Evolutionary conservation across 2,113 vertebrate species (phyloP), one percentile per base, ranked within the genome.

Genomic region (Cygnus buccinator): DNA sequence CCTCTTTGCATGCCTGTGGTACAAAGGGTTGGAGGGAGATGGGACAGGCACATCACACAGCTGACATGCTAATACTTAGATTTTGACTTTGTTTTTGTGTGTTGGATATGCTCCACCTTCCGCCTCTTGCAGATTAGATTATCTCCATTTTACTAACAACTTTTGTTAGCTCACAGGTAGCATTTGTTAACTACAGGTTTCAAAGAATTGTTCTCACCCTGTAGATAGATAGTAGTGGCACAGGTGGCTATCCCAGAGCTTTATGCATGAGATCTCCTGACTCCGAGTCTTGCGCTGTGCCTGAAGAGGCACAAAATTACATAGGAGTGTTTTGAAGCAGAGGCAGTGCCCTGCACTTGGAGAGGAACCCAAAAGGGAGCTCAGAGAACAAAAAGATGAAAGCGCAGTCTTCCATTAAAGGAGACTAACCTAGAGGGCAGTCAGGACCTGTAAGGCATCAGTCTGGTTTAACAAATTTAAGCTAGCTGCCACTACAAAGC

Each of bases 31-130:
- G 1, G n/a, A 63, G 43, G 4, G 23, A 16, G 6, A 15, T 0
- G 1, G 41, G 33, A 65, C 80, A 5, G 15, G 11, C 1, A 23
- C 3, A 0, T 54, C 48, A 68, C 7, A 13, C n/a, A 57, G 44
- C 10, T 4, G 0, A 2, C 0, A 1, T 11, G 39, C 14, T 48
- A 29, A 58, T 46, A 33, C 25, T 63, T 46, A 19, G 17, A 55
- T 75, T 83, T 63, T 72, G 35, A 87, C 13, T 52, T 52, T 52
- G 48, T 25, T 22, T 52, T 25, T 52, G 23, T 52, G n/a, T 35
- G 31, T 46, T 84, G 41, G 43, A 68, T 68, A 18, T 16, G 22
- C 28, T 70, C 46, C 8, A 58, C n/a, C 22, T 77, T 55, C 50
- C 62, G 59, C 44, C 18, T 72, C 54, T 43, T 55, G 63, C 62